A percentile compares a stretch with the other conserved stretches of the same genome.
These are phyloP conservation scores for Cheirogaleus medius DNA, from an alignment of 2,113 vertebrate species.

Conservation along the genomic window DNA sequence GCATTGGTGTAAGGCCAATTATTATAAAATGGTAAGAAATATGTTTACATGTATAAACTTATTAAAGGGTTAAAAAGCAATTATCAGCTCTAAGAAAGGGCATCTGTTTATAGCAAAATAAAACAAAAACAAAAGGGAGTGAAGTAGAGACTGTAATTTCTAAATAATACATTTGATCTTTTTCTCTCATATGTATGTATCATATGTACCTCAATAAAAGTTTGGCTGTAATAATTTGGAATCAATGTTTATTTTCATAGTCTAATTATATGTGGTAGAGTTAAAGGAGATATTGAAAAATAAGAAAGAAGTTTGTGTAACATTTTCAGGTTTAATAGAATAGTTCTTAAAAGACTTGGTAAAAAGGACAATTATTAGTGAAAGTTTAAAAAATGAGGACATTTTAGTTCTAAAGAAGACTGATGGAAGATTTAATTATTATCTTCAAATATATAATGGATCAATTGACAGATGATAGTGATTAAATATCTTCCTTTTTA, in stretches of 20 bases:
- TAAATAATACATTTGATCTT: neutral
- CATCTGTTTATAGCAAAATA: neutral
- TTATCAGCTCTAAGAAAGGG: neutral
- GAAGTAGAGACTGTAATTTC: neutral
- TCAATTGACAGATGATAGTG: neutral
- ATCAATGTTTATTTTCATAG: neutral
- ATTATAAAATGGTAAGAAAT: neutral
- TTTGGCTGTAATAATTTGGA: neutral
- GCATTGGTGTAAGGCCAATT: neutral
- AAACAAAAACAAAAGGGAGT: neutral
- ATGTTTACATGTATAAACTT: neutral
- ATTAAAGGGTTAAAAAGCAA: neutral
- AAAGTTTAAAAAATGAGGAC: neutral
- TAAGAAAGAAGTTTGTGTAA: neutral
- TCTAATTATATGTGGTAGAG: neutral
- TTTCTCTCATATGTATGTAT: neutral
- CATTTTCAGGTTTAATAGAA: neutral
- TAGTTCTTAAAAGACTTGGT: neutral
- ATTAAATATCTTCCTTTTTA: slow-evolving; percentile 29
- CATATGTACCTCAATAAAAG: neutral
- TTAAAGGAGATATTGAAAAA: neutral
- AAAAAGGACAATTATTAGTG: neutral
- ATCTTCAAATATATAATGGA: neutral
- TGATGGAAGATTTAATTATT: slow-evolving; percentile 1
- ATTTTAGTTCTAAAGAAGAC: slow-evolving; percentile 12